Base-by-base conservation (phyloP, 2,888 invertebrate species). In the Drosophila ochracea region DNA sequence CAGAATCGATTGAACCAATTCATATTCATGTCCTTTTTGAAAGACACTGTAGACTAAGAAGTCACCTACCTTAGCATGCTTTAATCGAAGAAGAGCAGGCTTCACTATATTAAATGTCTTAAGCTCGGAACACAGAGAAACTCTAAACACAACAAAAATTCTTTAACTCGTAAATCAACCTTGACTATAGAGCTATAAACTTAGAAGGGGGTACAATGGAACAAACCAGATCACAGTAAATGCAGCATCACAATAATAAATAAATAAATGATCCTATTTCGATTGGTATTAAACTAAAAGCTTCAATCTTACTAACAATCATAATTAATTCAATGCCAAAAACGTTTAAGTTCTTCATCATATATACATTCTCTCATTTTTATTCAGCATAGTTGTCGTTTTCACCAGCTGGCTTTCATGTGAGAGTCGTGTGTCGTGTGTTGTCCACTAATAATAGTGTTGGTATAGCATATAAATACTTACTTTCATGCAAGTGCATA, bases 401-500 rank as follows among this genome's bases (percentile, higher is more conserved):
- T 58, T 58, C 41, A 58, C 58, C 58, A 58, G 5, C n/a, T 57
- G 39, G 2, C 58, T 30, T 30, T 41, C n/a, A 30, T 68, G 68
- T 68, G 68, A 64, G 71, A 69, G 47, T 47, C 4, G 47, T 5
- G 47, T 47, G 10, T 5, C 11, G 68, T 37, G 59, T 37, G 69
- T 69, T 69, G 52, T 53, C 70, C 70, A 69, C 28, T 54, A 43
- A 41, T 58, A n/a, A 58, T 47, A 58, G 41, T 41, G 47, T 25
- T 25, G n/a, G 3, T 16, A 31, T 21, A 41, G 41, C 39, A 58
- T 64, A 79, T 76, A 68, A 49, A 70, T 55, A 73, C 61, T 68
- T 65, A 62, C 65, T 59, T 74, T 50, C 68, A 35, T 75, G 39
- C 54, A 54, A 66, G 53, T 63, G 67, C 31, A 69, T 59, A 69